Base-by-base conservation (phyloP, 2,888 invertebrate species). In the Chymomyza caudatula region DNA sequence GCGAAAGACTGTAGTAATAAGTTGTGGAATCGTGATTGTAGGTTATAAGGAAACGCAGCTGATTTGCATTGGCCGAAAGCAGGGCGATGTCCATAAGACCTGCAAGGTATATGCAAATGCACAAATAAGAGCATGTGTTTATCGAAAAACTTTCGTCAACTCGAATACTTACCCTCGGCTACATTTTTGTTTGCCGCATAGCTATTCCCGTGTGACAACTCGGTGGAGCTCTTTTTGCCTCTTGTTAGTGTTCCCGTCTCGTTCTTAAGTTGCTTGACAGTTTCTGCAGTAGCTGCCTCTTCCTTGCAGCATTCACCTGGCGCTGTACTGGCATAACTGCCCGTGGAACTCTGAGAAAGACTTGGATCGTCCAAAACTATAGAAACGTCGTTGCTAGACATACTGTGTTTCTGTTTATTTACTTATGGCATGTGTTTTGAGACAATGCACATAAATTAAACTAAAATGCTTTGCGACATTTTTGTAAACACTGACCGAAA, bases 31-130 rank as follows among this genome's bases (percentile, higher is more conserved):
- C 83, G 3, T 91, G 89, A 73, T 93, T 94, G 82, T 92, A 93
- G 70, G 92, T 92, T 53, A 94, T 90, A 42, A 94, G 88, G 81
- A 93, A 94, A 57, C 94, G 92, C 59, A 94, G 89, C 77, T 94
- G 94, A 87, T 94, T 94, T 0, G 94, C 94, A 87, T 94, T 94
- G 0, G 94, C 94, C 3, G 94, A 94, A 54, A 94, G 91, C 44
- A 94, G 88, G 0, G 94, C 94, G 44, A 94, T 92, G 78, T 94
- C 94, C 93, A 94, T 93, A 92, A 94, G 93, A 23, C 94, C 94
- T 89, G 2, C 2, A 44, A 13, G 25, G 4, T 25, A 37, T 15
- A 2, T 19, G 20, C 6, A 13, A 52, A 37, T 11, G 11, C 29
- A n/a, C 5, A 25, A 56, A 56, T 47, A 42, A 3, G 13, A 11